Evolutionary conservation across 92 coral and sea anemone species (phyloP).

Genomic region (Heliopora coerulea): DNA sequence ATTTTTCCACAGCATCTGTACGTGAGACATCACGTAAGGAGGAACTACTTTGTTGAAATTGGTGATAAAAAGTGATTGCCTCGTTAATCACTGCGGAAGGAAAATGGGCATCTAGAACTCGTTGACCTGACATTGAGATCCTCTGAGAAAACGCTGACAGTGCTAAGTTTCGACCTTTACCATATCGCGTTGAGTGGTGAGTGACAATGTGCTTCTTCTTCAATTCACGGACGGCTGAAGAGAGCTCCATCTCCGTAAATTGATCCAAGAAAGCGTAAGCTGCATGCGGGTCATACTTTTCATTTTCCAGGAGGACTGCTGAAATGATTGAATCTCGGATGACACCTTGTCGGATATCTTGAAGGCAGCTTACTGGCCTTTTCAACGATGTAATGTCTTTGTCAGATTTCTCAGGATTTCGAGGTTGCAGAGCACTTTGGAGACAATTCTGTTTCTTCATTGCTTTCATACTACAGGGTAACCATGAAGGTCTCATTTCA

Average conservation of each 20-base stretch:
- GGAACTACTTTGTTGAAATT: neutral
- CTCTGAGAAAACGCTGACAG: conserved; percentile 21
- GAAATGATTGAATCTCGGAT: conserved; percentile 55
- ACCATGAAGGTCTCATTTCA: neutral
- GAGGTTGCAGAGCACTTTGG: conserved; percentile 46
- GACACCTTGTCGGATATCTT: conserved; percentile 54
- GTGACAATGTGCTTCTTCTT: conserved; percentile 15
- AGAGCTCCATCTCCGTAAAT: conserved; percentile 23
- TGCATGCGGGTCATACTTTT: conserved; percentile 13
- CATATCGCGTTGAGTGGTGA: neutral
- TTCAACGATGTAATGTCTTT: conserved; percentile 39
- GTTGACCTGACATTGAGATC: conserved; percentile 8
- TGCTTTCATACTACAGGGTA: conserved; percentile 53
- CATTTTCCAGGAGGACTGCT: conserved; percentile 1
- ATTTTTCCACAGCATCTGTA: neutral
- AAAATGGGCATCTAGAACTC: conserved; percentile 10
- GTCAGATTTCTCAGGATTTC: conserved; percentile 41
- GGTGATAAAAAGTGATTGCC: neutral
- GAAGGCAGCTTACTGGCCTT: conserved; percentile 37
- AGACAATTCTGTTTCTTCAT: conserved; percentile 62
- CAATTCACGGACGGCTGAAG: neutral
- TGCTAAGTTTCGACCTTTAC: conserved; percentile 16
- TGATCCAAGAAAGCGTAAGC: conserved; percentile 30
- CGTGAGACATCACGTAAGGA: neutral
- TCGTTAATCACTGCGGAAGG: conserved; percentile 7